Conservation (phyloP, 1,140 invertebrate genomes). For the Drosophila guanche region DNA sequence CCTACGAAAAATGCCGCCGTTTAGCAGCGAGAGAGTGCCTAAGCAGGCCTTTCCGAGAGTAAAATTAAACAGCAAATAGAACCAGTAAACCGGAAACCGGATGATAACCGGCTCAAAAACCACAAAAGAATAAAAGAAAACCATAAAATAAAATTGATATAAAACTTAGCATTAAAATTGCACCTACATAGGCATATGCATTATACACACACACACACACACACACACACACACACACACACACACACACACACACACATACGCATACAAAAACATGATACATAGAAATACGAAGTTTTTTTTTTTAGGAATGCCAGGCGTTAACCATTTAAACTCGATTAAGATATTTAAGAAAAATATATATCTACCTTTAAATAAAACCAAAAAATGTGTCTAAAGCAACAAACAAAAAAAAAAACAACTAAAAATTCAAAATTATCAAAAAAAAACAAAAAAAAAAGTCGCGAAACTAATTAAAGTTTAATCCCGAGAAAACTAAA, state of each 20-base stretch:
- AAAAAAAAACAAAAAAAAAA: conserved; percentile 30
- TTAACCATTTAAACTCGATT: conserved; percentile 50
- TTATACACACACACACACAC: conserved; percentile 30
- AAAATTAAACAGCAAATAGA: conserved; percentile 2
- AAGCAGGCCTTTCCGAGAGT: conserved; percentile 6
- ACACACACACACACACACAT: conserved; percentile 20
- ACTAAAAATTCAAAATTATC: conserved; percentile 9
- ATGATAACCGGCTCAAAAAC: no score
- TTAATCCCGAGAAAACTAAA: conserved; percentile 23
- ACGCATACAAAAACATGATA: conserved; percentile 28
- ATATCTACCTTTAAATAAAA: conserved; percentile 16
- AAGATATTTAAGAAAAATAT: conserved; percentile 16
- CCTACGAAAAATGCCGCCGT: conserved; percentile 63
- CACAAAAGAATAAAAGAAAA: neutral
- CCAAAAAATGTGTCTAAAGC: conserved; percentile 19
- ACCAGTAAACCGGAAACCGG: neutral
- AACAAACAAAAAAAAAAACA: neutral
- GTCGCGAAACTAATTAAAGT: conserved; percentile 22
- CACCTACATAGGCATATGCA: conserved; percentile 29
- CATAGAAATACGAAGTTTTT: conserved; percentile 14
- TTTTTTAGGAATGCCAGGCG: conserved; percentile 36
- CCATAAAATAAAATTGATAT: conserved; percentile 1
- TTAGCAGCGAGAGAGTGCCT: conserved; percentile 36
- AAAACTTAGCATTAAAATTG: conserved; percentile 32
- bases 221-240: no score